Base-by-base conservation (phyloP, 92 coral and sea anemone species). In the Metridium senile region DNA sequence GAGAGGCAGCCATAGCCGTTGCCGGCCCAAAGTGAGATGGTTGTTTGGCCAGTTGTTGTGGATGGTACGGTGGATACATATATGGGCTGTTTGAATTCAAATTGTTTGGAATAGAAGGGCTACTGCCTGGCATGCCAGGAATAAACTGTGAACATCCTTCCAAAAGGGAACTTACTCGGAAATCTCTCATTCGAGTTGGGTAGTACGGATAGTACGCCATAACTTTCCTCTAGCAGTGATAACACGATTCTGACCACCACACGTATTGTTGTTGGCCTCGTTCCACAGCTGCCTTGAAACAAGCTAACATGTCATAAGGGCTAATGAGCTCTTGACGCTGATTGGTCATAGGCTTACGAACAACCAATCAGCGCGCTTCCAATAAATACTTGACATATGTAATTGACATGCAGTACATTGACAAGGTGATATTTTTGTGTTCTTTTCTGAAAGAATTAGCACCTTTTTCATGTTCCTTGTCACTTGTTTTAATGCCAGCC, bases 391-490 rank as follows among this genome's bases (percentile, higher is more conserved):
- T 89, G 97, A 92, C 93, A 85, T 78, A 77, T 92, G 85, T 85
- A 92, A 89, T 83, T 92, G 97, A 92, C 97, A 83, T 92, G 91
- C 86, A 88, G 85, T 92, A 87, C 87, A 89, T 92, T 92, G 93
- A 92, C 85, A 71, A 89, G 97, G 97, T 92, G 97, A 88, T 82
- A 92, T 85, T 85, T 91, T 86, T 89, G 87, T 92, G 97, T 92
- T 92, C 89, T 89, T 89, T 92, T 89, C 89, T 92, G 97, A 92
- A 92, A 92, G 97, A 92, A 86, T 92, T 92, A 92, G 82, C 97
- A 92, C 97, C 97, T 92, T 92, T 91, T 83, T 70, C 89, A 89
- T 92, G 97, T 92, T 92, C 85, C 87, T 89, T 92, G 97, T 89
- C 97, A 89, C 97, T 79, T 89, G 75, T 63, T 79, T 79, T 86